Evolutionary conservation across 2,888 invertebrate genomes (phyloP).

Genomic region (Andrena marginata): DNA sequence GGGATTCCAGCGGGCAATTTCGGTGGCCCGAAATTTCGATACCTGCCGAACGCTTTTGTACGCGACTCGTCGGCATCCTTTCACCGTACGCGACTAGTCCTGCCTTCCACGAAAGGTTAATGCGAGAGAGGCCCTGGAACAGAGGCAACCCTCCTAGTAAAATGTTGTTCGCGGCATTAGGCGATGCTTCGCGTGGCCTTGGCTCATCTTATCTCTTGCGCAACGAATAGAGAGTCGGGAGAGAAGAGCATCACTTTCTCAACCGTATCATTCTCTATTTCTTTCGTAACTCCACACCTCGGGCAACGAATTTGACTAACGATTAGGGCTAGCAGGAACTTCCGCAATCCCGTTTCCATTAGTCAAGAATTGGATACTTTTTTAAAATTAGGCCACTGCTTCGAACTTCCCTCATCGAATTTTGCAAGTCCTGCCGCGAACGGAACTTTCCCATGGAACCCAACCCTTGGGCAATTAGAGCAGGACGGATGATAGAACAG

Average conservation of each 20-base stretch:
- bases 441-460: not conserved
- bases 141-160: not conserved
- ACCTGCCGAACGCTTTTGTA: slow-evolving; percentile 24
- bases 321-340: not conserved
- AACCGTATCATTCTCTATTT: slow-evolving; percentile 2
- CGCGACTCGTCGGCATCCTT: slow-evolving; percentile 4
- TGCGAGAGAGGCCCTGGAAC: not conserved
- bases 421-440: not conserved
- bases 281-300: not conserved
- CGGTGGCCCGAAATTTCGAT: slow-evolving; percentile 29
- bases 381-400: not conserved
- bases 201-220: slow-evolving; percentile 35
- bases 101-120: not conserved
- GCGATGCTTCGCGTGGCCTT: slow-evolving; percentile 26
- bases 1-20: slow-evolving; percentile 36
- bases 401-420: not conserved
- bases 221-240: slow-evolving; percentile 31
- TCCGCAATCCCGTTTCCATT: not conserved
- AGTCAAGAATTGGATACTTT: not conserved
- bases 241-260: slow-evolving; percentile 55
- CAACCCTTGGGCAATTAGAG: not conserved
- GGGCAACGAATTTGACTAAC: not conserved
- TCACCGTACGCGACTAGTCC: not conserved
- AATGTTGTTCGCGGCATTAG: slow-evolving; percentile 17
- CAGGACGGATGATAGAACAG: not conserved